A percentile compares a stretch with the other conserved stretches of the same genome.
Conservation (phyloP, 2,797 vertebrate species). For the Peromyscus attwateri region DNA sequence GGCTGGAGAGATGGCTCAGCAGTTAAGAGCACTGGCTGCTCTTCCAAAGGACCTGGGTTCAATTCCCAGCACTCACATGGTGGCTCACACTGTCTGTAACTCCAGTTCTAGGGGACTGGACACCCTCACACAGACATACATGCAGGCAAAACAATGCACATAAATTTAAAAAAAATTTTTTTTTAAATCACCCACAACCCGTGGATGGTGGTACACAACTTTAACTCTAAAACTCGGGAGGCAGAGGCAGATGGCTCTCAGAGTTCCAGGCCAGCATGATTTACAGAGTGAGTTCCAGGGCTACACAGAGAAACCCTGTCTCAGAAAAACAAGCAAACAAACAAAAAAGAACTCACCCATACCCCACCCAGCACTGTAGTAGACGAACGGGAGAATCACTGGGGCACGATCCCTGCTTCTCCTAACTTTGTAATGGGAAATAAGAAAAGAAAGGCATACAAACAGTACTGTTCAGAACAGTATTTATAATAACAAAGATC, state of each 20-base stretch:
- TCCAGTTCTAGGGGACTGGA: background rate
- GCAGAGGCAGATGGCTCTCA: background rate
- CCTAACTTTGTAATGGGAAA: background rate
- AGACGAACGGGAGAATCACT: background rate
- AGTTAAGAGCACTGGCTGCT: background rate
- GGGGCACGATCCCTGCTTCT: background rate
- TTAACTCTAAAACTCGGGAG: background rate
- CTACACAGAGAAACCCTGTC: background rate
- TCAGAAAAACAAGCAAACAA: background rate
- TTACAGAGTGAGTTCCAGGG: background rate
- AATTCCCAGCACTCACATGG: background rate
- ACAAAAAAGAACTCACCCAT: background rate
- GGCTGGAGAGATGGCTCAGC: background rate
- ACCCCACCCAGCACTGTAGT: background rate
- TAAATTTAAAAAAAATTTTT: too few relatives aligned
- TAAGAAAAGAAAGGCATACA: background rate
- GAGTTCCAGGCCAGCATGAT: background rate
- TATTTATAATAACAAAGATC: conserved; percentile 18
- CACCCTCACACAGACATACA: background rate
- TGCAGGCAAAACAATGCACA: background rate
- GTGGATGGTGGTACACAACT: background rate
- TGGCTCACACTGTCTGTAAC: background rate
- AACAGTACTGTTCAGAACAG: background rate
- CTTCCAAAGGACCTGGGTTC: background rate
- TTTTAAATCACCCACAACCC: background rate